Evolutionary conservation across 2,888 invertebrate species (phyloP), one percentile per base, ranked within the genome.

Genomic region (Tetheella fluctuosa): DNA sequence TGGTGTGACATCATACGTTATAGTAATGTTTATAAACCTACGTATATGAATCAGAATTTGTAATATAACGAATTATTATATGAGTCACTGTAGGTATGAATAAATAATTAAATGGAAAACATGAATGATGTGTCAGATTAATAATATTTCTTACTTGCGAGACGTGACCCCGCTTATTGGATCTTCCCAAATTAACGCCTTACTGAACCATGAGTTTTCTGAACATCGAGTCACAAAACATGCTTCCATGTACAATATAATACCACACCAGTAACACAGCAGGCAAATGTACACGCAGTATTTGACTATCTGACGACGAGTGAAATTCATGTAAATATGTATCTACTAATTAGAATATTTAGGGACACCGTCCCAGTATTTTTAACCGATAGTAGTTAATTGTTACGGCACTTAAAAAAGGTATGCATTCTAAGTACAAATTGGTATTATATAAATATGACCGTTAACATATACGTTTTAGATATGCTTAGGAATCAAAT

Each of bases 241-340:
- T 20, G 94, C 86, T 66, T 91, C 90, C 85, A 94, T 88, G 68
- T 84, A 94, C 42, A 94, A 77, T 56, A 93, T 83, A n/a, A 93
- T 85, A n/a, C 93, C 93, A 59, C 89, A 90, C 93, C 93, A 94
- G 71, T 94, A 94, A 65, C 91, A 90, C 48, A 92, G 76, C 25
- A 94, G 74, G 59, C 84, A 72, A 57, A 93, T 84, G 68, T 90
- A 94, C 23, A 91, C 83, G 55, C 87, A 85, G 71, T 93, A 94
- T 76, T 94, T 94, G 1, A 86, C 65, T 48, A 92, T 74, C 88
- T 93, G 73, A 67, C 78, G 79, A 61, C 52, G n/a, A n/a, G n/a
- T 59, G 10, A 59, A 23, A 60, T 10, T 52, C 13, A 30, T 60
- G 13, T 20, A 5, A 25, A 42, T 12, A 17, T 54, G 23, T 23